phyloP scores from a whole-genome alignment of 2,888 invertebrate species.

The Drosophila paramelanica region DNA sequence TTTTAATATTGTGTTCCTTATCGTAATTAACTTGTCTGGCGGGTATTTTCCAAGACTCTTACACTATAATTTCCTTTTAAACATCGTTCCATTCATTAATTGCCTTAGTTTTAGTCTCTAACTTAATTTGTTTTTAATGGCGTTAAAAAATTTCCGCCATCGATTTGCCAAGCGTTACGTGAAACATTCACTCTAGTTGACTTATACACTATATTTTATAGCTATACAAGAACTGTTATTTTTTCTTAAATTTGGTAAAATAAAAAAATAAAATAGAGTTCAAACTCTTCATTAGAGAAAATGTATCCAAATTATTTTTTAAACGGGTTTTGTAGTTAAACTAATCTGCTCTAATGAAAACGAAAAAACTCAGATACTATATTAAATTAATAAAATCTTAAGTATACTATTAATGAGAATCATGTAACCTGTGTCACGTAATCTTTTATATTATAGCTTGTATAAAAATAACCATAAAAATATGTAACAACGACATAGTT shows the following conservation, averaged over 20 bases:
- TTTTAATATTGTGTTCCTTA: slow-evolving; percentile 9
- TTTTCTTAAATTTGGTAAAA: neutral
- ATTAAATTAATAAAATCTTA: neutral
- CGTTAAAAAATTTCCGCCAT: slow-evolving; percentile 14
- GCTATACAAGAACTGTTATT: neutral
- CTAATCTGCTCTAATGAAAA: neutral
- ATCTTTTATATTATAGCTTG: neutral
- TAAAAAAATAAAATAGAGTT: neutral
- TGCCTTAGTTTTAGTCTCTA: neutral
- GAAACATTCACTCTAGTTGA: neutral
- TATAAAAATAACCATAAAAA: neutral
- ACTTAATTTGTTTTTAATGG: neutral
- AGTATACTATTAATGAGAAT: neutral
- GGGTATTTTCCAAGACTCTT: slow-evolving; percentile 15
- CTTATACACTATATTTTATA: neutral
- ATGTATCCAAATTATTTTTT: neutral
- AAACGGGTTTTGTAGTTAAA: neutral
- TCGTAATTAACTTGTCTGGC: slow-evolving; percentile 25
- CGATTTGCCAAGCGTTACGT: neutral
- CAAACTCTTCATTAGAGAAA: neutral
- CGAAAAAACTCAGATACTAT: neutral
- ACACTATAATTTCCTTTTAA: slow-evolving; percentile 3
- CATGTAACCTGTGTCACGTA: neutral
- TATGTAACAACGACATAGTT: neutral
- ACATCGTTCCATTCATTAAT: slow-evolving; percentile 7